Evolutionary conservation across 2,113 vertebrate genomes (phyloP).

Genomic region (Caretta caretta): DNA sequence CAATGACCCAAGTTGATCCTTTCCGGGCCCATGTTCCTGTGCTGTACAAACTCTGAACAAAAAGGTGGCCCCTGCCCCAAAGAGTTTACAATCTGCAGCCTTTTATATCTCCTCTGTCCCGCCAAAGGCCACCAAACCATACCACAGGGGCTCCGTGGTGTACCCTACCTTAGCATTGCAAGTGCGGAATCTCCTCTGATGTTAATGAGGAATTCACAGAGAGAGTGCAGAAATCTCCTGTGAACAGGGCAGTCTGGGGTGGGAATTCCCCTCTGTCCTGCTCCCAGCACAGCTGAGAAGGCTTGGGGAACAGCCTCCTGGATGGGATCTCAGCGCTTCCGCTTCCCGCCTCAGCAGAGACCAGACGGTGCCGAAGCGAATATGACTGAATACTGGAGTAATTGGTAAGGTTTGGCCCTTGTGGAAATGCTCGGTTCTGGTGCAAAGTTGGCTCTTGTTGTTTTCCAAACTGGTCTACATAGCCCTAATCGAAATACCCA

Average conservation of each 20-base stretch:
- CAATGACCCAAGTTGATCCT: not conserved
- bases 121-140: not conserved
- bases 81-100: not conserved
- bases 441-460: not conserved
- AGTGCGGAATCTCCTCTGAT: not conserved
- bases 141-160: not conserved
- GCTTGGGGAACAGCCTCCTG: not conserved
- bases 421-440: not conserved
- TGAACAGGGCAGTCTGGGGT: not conserved
- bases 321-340: not conserved
- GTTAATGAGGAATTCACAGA: not conserved
- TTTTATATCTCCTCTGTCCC: not conserved
- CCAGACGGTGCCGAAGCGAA: not conserved
- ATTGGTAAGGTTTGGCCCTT: not conserved
- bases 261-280: not conserved
- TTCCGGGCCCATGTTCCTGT: not conserved
- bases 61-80: not conserved
- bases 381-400: not conserved
- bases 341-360: not conserved
- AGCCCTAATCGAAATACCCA: not conserved
- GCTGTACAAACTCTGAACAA: not conserved
- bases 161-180: not conserved
- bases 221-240: not conserved
- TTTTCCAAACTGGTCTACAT: not conserved
- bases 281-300: too few species aligned